Base-by-base conservation (phyloP, 2,113 vertebrate genomes). In the Sturnira hondurensis region DNA sequence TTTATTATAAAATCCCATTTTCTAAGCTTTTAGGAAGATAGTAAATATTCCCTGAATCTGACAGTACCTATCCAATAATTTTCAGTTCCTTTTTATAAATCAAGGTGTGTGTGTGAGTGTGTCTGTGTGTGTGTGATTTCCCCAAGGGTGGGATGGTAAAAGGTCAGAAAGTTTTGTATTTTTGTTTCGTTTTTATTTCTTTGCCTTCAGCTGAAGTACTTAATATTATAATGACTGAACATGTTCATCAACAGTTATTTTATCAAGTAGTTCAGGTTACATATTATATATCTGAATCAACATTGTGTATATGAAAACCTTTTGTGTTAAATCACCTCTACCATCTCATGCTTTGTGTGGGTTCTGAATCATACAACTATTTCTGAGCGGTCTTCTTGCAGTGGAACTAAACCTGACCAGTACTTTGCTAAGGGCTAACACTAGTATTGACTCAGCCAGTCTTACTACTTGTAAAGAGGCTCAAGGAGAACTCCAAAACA, bases 1-100 rank as follows among this genome's bases (percentile, higher is more conserved):
- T 96, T 96, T 36, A 70, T 74, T 88, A 65, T 78, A 70, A 81
- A 93, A 91, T 80, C 2, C 10, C n/a, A 52, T 92, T 95, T 80
- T 90, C 54, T 93, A 85, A 71, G 45, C 89, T 95, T 97, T 88
- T 33, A 78, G 24, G 20, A 86, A 91, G 45, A 47, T 17, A 93
- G 4, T 71, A 91, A 97, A 52, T 80, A 93, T 76, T 93, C 68
- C 54, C 77, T 93, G 20, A 91, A 94, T 31, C 3, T 74, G 90
- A 82, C 71, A 86, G 81, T 92, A 90, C 14, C 22, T 94, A 58
- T 14, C 12, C 31, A 91, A 12, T 87, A 86, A 91, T 95, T 94
- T 71, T 4, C 15, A 77, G 89, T 90, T 86, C 5, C 1, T 94
- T 95, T 95, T n/a, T 65, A 22, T 83, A 63, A 70, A 87, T 52